Conservation (phyloP, 1,140 invertebrate species). For the Megalonaias nervosa region DNA sequence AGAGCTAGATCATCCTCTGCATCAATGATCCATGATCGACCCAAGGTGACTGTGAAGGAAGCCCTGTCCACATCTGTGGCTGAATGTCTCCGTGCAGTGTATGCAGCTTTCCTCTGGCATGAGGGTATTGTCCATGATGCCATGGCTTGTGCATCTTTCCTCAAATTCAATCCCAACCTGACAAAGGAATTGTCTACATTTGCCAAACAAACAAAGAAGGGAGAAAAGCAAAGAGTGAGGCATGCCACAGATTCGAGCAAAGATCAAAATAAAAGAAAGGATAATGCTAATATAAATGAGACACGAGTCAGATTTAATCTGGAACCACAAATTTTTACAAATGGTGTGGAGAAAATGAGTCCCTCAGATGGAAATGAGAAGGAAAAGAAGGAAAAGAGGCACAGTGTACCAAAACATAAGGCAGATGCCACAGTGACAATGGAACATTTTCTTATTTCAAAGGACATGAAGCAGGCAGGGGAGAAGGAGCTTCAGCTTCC, state of each 20-base stretch:
- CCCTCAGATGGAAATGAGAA: constrained; percentile 6
- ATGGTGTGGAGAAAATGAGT: constrained; percentile 26
- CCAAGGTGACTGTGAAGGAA: constrained; percentile 78
- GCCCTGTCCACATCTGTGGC: constrained; percentile 94
- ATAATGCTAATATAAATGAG: constrained; percentile 64
- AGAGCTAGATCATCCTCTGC: constrained; percentile 89
- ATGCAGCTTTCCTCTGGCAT: constrained; percentile 97
- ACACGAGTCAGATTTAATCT: constrained; percentile 61
- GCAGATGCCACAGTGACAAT: constrained; percentile 54
- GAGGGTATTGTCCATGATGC: constrained; percentile 97
- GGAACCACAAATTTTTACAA: constrained; percentile 47
- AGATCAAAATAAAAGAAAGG: constrained; percentile 49
- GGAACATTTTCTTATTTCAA: constrained; percentile 32
- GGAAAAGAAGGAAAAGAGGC: constrained; percentile 27
- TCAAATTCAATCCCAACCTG: constrained; percentile 94
- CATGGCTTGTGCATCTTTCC: constrained; percentile 95
- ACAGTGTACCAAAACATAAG: constrained; percentile 47
- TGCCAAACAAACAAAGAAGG: constrained; percentile 47
- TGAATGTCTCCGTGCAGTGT: constrained; percentile 92
- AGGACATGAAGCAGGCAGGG: not conserved
- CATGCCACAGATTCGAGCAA: constrained; percentile 67
- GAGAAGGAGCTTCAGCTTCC: constrained; percentile 80
- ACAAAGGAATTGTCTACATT: constrained; percentile 67
- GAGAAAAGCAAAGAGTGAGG: constrained; percentile 48
- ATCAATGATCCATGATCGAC: constrained; percentile 52